Conservation (phyloP, 1,140 invertebrate genomes). For the Dreissena rostriformis region DNA sequence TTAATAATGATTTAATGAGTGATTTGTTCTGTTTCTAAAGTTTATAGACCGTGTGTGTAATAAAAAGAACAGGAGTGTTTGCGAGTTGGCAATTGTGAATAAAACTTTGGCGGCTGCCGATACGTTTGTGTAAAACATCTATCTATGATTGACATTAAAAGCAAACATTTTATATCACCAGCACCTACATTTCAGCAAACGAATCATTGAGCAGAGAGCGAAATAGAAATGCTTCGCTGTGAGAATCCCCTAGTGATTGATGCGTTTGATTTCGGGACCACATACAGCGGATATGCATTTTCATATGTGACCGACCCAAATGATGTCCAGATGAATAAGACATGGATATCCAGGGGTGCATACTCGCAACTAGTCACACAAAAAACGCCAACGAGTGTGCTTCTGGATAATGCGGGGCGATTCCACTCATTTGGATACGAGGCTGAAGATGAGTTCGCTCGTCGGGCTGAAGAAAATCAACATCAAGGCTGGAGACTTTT, state of each 20-base stretch:
- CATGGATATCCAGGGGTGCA: conserved; percentile 24
- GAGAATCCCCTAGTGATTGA: neutral
- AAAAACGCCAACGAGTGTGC: conserved; percentile 41
- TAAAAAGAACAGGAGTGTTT: too few relatives aligned
- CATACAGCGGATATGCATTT: conserved; percentile 32
- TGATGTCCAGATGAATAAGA: conserved; percentile 9
- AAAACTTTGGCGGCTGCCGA: too few relatives aligned
- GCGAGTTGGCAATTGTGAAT: too few relatives aligned
- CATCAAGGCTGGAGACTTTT: neutral
- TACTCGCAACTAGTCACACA: neutral
- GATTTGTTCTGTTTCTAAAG: too few relatives aligned
- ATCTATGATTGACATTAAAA: too few relatives aligned
- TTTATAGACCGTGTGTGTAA: too few relatives aligned
- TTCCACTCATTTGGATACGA: conserved; percentile 30
- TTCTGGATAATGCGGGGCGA: conserved; percentile 19
- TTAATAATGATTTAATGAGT: too few relatives aligned
- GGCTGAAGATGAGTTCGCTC: neutral
- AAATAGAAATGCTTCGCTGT: neutral
- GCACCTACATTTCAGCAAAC: too few relatives aligned
- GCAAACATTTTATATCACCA: too few relatives aligned
- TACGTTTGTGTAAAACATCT: too few relatives aligned
- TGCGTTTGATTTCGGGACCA: conserved; percentile 41
- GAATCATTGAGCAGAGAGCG: too few relatives aligned
- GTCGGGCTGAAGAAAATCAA: neutral
- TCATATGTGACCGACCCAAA: neutral